Base-by-base conservation (phyloP, 2,888 invertebrate species). In the Xanthostigma xanthostigma region DNA sequence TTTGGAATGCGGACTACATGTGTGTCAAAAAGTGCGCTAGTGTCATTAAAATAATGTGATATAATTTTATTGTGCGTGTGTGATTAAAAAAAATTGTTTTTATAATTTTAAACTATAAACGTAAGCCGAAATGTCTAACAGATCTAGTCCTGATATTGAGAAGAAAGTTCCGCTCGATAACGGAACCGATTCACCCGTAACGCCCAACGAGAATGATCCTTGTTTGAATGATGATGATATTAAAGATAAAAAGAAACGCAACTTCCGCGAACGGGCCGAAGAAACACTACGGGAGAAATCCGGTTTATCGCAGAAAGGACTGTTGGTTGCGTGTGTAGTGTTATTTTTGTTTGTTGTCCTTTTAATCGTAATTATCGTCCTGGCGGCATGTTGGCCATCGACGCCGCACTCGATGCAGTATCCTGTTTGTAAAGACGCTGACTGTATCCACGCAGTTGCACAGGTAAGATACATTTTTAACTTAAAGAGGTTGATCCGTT, bases 401-500 rank as follows among this genome's bases (percentile, higher is more conserved):
- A 59, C 65, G 41, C 65, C 66, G 2, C 67, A 68, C 53, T 59
- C 62, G 48, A 58, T 60, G 37, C 58, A 61, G 44, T 66, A 62
- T 54, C 65, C 68, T 9, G 62, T 70, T 39, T 75, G 74, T 56
- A 60, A 62, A 47, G 63, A 64, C 13, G 62, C 71, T 0, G 64
- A 68, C 9, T 75, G 75, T 59, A 65, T 75, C 37, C 59, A 64
- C 43, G 70, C 70, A n/a, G 68, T 74, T 27, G 66, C 73, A 36
- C 66, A 69, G 69, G 73, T 74, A 56, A 58, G 57, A 34, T 8
- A 10, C 12, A n/a, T 34, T 14, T 17, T 42, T 42, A n/a, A n/a
- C n/a, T n/a, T n/a, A n/a, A n/a, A n/a, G n/a, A n/a, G n/a, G n/a
- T n/a, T n/a, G n/a, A n/a, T n/a, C n/a, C n/a, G n/a, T n/a, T n/a